These are phyloP conservation scores for Leuciscus idus DNA, from an alignment of 2,113 vertebrate species.

Conservation along the genomic window DNA sequence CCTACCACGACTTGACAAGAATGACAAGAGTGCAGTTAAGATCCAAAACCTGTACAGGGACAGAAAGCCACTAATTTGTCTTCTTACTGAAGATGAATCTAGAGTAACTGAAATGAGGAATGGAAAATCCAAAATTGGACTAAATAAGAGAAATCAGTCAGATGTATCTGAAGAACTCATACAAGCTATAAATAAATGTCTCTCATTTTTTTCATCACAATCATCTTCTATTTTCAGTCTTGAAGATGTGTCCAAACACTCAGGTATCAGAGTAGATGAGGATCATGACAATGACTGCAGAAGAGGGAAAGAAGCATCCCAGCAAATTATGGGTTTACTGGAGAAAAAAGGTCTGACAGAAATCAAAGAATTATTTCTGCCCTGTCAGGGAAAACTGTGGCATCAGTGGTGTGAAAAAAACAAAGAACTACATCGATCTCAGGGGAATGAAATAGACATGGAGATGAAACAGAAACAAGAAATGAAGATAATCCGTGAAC, in stretches of 20 bases:
- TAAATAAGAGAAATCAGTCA: not conserved
- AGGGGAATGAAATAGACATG: not conserved
- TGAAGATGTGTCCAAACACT: not conserved
- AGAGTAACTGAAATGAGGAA: fast-evolving
- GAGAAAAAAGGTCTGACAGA: not conserved
- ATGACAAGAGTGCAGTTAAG: not conserved
- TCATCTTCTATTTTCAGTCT: not conserved
- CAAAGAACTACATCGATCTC: constrained; percentile 6
- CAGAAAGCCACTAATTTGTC: not conserved
- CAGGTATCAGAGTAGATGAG: not conserved
- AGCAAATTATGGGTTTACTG: not conserved
- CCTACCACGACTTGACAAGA: constrained; percentile 37
- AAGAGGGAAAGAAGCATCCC: not conserved
- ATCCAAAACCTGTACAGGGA: not conserved
- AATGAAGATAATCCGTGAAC: not conserved
- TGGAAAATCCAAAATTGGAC: not conserved
- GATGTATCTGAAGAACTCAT: not conserved
- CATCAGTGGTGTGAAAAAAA: constrained; percentile 15
- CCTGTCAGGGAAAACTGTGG: constrained; percentile 24
- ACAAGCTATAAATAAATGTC: not conserved
- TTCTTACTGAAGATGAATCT: not conserved
- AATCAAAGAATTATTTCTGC: constrained; percentile 16
- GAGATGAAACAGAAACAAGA: not conserved
- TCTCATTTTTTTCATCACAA: fast-evolving
- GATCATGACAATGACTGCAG: not conserved